These are phyloP conservation scores for Solen grandis DNA, from an alignment of 1,140 invertebrate species.

Conservation along the genomic window DNA sequence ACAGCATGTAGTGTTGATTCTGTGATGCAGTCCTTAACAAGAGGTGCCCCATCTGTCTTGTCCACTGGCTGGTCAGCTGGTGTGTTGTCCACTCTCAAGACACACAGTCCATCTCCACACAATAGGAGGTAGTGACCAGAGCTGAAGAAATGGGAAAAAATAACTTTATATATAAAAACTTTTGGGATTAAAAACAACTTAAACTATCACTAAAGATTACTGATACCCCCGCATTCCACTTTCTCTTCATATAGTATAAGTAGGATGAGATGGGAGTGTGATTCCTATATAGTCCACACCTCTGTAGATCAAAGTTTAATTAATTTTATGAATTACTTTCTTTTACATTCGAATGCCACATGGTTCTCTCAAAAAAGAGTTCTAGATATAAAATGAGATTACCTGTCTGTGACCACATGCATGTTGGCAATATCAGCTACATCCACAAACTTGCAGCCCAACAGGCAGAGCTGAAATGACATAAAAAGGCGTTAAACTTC, in stretches of 20 bases:
- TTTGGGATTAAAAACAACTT: neutral
- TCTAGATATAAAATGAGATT: neutral
- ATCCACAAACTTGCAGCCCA: slow-evolving; percentile 35
- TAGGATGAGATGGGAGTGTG: neutral
- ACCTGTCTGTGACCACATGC: slow-evolving; percentile 49
- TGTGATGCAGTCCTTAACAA: too few species aligned
- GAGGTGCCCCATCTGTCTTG: too few species aligned
- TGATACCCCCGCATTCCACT: neutral
- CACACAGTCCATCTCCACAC: slow-evolving; percentile 23
- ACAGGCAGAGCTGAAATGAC: slow-evolving; percentile 35
- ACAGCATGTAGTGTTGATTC: too few species aligned
- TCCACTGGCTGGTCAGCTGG: too few species aligned
- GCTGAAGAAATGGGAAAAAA: neutral
- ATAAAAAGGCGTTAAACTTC: neutral
- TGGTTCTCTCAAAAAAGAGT: neutral
- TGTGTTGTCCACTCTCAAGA: neutral
- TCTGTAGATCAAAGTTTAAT: neutral
- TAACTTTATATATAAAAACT: neutral
- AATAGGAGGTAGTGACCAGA: neutral
- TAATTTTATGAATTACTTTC: too few species aligned
- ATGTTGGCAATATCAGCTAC: slow-evolving; percentile 59
- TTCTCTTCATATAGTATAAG: neutral
- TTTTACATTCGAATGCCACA: too few species aligned
- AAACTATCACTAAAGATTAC: neutral
- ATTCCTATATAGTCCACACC: neutral